Conservation (phyloP, 1,140 invertebrate species). For the Solen grandis region DNA sequence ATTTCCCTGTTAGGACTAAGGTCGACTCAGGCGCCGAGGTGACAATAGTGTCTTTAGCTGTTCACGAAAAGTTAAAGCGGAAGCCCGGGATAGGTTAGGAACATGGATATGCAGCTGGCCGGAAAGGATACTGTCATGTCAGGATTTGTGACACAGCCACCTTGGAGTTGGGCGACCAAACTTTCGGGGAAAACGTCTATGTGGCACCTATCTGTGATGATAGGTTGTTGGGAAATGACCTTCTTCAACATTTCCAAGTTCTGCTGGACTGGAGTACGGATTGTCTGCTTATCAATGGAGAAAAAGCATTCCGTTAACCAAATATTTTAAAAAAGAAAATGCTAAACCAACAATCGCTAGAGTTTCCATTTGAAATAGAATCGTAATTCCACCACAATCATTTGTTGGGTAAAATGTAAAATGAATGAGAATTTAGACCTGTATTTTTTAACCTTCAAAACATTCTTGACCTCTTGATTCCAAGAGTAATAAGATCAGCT, state of each 20-base stretch:
- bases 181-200: not conserved
- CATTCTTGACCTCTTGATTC: not conserved
- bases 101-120: not conserved
- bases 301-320: not conserved
- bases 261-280: not conserved
- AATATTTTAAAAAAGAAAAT: not conserved
- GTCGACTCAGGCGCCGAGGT: constrained; percentile 6
- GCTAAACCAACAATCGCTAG: not conserved
- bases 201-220: not conserved
- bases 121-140: not conserved
- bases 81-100: not conserved
- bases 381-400: not conserved
- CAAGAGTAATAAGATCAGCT: not conserved
- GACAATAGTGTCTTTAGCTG: not conserved
- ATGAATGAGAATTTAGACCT: not conserved
- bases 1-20: not conserved
- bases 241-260: not conserved
- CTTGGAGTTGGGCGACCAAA: not conserved
- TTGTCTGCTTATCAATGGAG: not conserved
- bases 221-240: not conserved
- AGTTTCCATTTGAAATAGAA: not conserved
- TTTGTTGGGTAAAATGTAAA: not conserved
- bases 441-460: not conserved
- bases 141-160: constrained; percentile 8
- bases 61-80: not conserved